These are phyloP conservation scores for Phania funesta DNA, from an alignment of 2,888 invertebrate genomes.

Conservation along the genomic window DNA sequence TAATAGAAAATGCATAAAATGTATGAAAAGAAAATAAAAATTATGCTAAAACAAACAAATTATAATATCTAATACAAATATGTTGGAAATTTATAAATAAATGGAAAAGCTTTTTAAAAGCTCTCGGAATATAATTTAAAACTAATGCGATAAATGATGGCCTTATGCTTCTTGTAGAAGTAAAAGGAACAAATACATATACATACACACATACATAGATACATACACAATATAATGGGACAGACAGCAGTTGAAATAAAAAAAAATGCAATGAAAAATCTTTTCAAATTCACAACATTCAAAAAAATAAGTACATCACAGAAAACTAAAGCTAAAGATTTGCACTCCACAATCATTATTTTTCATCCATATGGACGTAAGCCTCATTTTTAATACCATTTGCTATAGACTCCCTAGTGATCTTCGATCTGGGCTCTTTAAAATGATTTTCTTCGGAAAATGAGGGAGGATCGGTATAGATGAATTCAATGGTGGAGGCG, in stretches of 20 bases:
- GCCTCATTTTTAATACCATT: conserved; percentile 68
- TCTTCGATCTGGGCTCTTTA: conserved; percentile 57
- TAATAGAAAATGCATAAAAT: neutral
- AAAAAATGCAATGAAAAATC: neutral
- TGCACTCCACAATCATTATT: neutral
- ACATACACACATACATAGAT: too few species aligned
- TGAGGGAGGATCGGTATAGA: conserved; percentile 47
- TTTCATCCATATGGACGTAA: conserved; percentile 53
- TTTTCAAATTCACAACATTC: conserved; percentile 27
- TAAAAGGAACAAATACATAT: too few species aligned
- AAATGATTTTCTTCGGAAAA: conserved; percentile 52
- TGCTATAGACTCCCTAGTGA: conserved; percentile 33
- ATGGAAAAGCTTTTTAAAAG: conserved; percentile 10
- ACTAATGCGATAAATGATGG: conserved; percentile 3
- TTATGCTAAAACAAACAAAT: neutral
- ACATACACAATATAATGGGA: too few species aligned
- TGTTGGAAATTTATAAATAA: neutral
- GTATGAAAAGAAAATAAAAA: neutral
- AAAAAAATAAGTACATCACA: conserved; percentile 61
- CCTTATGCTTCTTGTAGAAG: too few species aligned
- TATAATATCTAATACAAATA: conserved; percentile 6
- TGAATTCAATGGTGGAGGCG: conserved; percentile 34
- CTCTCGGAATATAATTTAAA: neutral
- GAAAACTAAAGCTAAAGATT: conserved; percentile 39
- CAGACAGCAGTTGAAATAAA: too few species aligned